Percentiles rank a stretch among this genome's conserved stretches.
phyloP scores from a whole-genome alignment of 2,113 vertebrate species.

The Oplegnathus fasciatus region DNA sequence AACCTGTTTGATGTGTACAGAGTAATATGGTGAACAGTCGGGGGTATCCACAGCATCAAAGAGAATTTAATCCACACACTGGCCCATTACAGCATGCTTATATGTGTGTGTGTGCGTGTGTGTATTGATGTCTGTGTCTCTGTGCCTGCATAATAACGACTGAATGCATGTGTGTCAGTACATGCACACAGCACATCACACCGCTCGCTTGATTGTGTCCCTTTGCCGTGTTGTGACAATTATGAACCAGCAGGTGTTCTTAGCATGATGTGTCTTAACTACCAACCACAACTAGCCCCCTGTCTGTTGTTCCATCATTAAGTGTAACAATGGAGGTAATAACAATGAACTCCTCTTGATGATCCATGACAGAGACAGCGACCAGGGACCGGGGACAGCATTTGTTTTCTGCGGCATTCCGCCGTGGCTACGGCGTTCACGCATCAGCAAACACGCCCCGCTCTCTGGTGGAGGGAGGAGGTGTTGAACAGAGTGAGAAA shows the following conservation, averaged over 20 bases:
- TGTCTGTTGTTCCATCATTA: constrained; percentile 48
- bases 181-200: constrained; percentile 24
- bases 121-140: constrained; percentile 26
- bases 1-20: constrained; percentile 77
- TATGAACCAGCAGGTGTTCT: constrained; percentile 67
- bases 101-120: constrained; percentile 19
- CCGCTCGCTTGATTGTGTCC: constrained; percentile 32
- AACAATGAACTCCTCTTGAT: constrained; percentile 55
- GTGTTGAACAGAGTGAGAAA: constrained; percentile 37
- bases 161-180: constrained; percentile 28
- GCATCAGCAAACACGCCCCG: constrained; percentile 45
- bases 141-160: constrained; percentile 22
- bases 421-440: constrained; percentile 24
- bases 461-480: constrained; percentile 48
- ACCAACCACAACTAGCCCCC: constrained; percentile 58
- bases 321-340: constrained; percentile 61
- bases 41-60: constrained; percentile 74
- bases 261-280: constrained; percentile 51
- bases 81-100: constrained; percentile 59
- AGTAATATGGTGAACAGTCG: constrained; percentile 70
- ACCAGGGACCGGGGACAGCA: constrained; percentile 39
- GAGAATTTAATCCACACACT: constrained; percentile 73
- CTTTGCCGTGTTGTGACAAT: constrained; percentile 58
- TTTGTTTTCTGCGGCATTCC: constrained; percentile 59
- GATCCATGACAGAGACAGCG: constrained; percentile 55